phyloP scores from a whole-genome alignment of 1,140 invertebrate genomes.

The Drosophila parabipectinata region DNA sequence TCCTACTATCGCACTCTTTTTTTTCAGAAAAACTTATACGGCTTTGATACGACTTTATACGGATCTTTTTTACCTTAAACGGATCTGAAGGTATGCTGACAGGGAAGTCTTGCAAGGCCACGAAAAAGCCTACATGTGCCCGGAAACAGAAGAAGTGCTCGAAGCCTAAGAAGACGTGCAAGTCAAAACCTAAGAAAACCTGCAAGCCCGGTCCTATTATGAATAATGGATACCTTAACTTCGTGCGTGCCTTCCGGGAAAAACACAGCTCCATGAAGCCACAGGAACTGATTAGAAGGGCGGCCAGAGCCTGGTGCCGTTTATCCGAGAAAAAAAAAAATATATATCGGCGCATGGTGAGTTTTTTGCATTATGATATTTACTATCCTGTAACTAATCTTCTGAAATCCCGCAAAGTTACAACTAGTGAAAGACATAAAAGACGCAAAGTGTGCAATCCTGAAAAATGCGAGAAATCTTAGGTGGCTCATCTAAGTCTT shows the following conservation, averaged over 20 bases:
- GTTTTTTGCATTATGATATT: neutral
- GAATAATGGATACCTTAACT: slow-evolving; percentile 32
- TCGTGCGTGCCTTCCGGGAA: slow-evolving; percentile 16
- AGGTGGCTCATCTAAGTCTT: too few species aligned
- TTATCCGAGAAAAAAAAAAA: slow-evolving; percentile 13
- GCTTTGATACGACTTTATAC: too few species aligned
- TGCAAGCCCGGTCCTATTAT: slow-evolving; percentile 4
- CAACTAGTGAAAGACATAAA: slow-evolving; percentile 12
- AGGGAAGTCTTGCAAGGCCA: neutral
- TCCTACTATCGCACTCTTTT: too few species aligned
- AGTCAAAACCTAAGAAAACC: too few species aligned
- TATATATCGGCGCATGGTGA: slow-evolving; percentile 12
- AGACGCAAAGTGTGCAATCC: neutral
- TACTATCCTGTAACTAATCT: neutral
- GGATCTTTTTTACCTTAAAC: too few species aligned
- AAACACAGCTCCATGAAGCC: slow-evolving; percentile 18
- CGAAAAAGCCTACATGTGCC: neutral
- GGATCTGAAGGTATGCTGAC: neutral
- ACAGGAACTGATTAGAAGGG: slow-evolving; percentile 12
- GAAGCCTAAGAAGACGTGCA: neutral
- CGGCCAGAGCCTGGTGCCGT: slow-evolving; percentile 26
- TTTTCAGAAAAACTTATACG: too few species aligned
- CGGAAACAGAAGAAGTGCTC: neutral
- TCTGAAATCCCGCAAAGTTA: neutral
- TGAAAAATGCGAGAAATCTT: neutral